These are phyloP conservation scores for Vimba vimba DNA, from an alignment of 2,113 vertebrate genomes.

Conservation along the genomic window DNA sequence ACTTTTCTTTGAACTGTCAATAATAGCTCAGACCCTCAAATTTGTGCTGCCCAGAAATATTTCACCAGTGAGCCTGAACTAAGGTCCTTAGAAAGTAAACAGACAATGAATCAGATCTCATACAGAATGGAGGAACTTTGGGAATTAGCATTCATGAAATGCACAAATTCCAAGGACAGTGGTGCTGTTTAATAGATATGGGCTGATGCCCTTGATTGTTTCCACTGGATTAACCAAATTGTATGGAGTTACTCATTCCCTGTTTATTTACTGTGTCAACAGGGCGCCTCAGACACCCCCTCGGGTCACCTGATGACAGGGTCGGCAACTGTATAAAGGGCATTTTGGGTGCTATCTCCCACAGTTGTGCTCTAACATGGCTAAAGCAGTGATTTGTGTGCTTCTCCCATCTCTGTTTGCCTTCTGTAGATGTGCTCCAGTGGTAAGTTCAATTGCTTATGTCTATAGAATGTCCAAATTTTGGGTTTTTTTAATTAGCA, in stretches of 20 bases:
- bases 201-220: slow-evolving; percentile 21
- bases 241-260: slow-evolving; percentile 40
- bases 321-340: not conserved
- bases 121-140: not conserved
- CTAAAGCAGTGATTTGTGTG: slow-evolving; percentile 32
- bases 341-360: not conserved
- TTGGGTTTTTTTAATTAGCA: too few species aligned
- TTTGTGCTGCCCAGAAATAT: not conserved
- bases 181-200: not conserved
- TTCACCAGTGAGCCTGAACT: not conserved
- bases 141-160: not conserved
- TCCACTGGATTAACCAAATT: not conserved
- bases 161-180: not conserved
- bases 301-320: slow-evolving; percentile 13
- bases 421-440: slow-evolving; percentile 51
- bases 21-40: slow-evolving; percentile 11
- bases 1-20: slow-evolving; percentile 20
- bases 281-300: slow-evolving; percentile 8
- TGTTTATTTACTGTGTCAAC: slow-evolving; percentile 47
- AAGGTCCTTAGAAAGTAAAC: not conserved
- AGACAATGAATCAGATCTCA: slow-evolving; percentile 6
- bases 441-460: slow-evolving; percentile 53
- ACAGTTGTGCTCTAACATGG: slow-evolving; percentile 43
- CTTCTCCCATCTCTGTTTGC: slow-evolving; percentile 41
- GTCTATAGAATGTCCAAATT: not conserved